Evolutionary conservation across 2,113 vertebrate species (phyloP), one percentile per base, ranked within the genome.

Genomic region (Microtus oregoni): DNA sequence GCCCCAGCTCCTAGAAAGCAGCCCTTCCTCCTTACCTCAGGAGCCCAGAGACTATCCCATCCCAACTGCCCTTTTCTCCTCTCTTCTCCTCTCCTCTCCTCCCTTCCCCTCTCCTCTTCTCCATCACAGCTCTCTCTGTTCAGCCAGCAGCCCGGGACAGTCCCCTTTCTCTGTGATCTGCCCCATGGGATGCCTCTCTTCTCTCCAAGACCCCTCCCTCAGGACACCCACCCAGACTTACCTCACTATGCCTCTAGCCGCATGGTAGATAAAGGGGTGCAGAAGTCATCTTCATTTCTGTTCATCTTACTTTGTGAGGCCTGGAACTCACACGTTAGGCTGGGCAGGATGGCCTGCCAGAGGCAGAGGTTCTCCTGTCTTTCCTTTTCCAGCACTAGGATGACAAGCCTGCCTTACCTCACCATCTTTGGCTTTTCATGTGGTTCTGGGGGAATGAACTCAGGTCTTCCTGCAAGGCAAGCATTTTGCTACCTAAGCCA

Each of bases 211-310:
- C 41, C 41, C 41, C 41, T 41, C 41, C 41, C 41, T 95, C 75
- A 68, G 93, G 78, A 93, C 30, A 68, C n/a, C 67, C 28, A 89
- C 58, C 68, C 50, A 91, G 63, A 67, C 55, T 76, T 61, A 82
- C 50, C 76, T 95, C 75, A 86, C 30, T 50, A 28, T 28, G 3
- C 52, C 35, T 12, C 55, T 83, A 14, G 3, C 81, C 28, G 7
- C n/a, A 85, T 30, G 7, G 73, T 2, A 61, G 13, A 38, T 14
- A 7, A 3, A 7, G 1, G 24, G 7, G n/a, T 19, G 24, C 44
- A 15, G 30, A 87, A 7, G 85, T 87, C 35, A 87, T 70, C 44
- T 26, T 87, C 44, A 26, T 35, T n/a, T 20, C 32, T 68, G 20
- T 70, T 5, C 65, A 86, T 35, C 6, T 26, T 50, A 4, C 22